Base-by-base conservation (phyloP, 1,140 invertebrate species). In the Tetramorium parvispinum region DNA sequence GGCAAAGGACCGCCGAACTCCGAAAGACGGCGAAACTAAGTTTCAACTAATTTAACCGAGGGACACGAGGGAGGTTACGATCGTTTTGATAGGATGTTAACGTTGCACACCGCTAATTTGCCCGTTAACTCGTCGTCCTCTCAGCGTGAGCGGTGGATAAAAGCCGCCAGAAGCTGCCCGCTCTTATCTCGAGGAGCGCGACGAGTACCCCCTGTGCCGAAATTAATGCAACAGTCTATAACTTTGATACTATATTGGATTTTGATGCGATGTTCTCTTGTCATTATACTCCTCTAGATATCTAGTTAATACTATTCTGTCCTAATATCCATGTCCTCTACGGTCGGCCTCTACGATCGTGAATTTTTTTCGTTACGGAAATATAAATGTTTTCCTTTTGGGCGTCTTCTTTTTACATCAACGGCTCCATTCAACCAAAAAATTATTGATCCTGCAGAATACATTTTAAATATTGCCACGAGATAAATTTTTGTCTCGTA, bases 171-270 rank as follows among this genome's bases (percentile, higher is more conserved):
- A 81, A 55, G 65, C 61, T 68, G 24, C 21, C 63, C 37, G 21
- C 49, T 81, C 65, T 70, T 81, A 43, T 66, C n/a, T 70, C 40
- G 66, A 70, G 37, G 1, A 27, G 5, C 49, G 13, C 32, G n/a
- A 32, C 43, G 32, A n/a, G 27, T 51, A 51, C 77, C 61, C 46
- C 43, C 77, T 68, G 21, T 53, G 65, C 37, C 49, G 49, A 81
- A 71, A 57, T 81, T 57, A 70, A 81, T 81, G 66, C 37, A 81
- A 70, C 78, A 81, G 78, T 43, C 78, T 55, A 70, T 81, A 81
- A 81, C 21, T 81, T 81, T 21, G 18, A 40, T 81, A 81, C 37
- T 57, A 81, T 70, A 81, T 55, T 81, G n/a, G 37, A 24, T 65
- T 78, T 78, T 63, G 43, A 65, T 55, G 8, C 46, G n/a, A 66